These are phyloP conservation scores for Ennomos erosarius DNA, from an alignment of 2,888 invertebrate species.

Conservation along the genomic window DNA sequence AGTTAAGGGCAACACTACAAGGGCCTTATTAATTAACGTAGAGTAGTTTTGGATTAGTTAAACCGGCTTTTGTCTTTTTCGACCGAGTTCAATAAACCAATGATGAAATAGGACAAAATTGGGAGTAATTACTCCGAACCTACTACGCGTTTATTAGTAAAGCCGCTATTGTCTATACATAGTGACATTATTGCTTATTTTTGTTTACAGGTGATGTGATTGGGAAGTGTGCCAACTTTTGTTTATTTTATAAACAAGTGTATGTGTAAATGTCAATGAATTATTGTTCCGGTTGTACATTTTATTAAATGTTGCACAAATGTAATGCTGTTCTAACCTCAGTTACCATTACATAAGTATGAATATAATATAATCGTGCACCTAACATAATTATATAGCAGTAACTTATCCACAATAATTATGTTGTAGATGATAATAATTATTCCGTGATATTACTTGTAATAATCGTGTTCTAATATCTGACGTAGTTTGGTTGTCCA, in stretches of 20 bases:
- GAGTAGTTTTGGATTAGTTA: no score
- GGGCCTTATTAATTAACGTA: no score
- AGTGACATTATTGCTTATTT: slow-evolving; percentile 2
- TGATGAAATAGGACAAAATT: no score
- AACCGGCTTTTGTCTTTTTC: no score
- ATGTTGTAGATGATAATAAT: slow-evolving; percentile 51
- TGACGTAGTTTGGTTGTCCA: slow-evolving; percentile 7
- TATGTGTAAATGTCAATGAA: slow-evolving; percentile 15
- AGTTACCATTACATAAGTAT: slow-evolving; percentile 71
- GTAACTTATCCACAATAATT: slow-evolving; percentile 48
- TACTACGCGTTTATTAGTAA: no score
- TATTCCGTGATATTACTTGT: slow-evolving; percentile 73
- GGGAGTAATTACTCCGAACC: no score
- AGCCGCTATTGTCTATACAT: slow-evolving; percentile 3
- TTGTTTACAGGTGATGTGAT: slow-evolving; percentile 14
- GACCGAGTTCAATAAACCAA: no score
- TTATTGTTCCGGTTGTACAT: slow-evolving; percentile 26
- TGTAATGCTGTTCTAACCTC: slow-evolving; percentile 46
- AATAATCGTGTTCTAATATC: slow-evolving; percentile 40
- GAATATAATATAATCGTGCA: slow-evolving; percentile 54
- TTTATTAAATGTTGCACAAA: slow-evolving; percentile 55
- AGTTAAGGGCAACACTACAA: slow-evolving; percentile 17
- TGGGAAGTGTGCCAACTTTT: slow-evolving; percentile 28
- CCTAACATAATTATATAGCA: slow-evolving; percentile 49
- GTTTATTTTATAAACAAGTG: slow-evolving; percentile 12